Conservation (phyloP, 2,113 vertebrate genomes). For the Sarotherodon lohbergeri region DNA sequence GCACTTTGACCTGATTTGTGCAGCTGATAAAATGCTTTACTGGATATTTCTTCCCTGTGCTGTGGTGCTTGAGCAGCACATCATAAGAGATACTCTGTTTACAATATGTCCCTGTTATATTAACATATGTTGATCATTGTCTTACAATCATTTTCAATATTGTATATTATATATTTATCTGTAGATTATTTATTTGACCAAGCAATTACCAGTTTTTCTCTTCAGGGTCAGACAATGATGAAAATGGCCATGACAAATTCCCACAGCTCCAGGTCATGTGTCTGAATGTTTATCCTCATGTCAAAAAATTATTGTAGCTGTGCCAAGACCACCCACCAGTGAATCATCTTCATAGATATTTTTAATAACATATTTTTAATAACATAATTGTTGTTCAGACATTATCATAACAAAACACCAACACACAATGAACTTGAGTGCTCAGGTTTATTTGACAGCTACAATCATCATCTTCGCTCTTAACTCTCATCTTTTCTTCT, state of each 20-base stretch:
- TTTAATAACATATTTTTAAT: not conserved
- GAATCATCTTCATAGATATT: not conserved
- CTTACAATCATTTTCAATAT: not conserved
- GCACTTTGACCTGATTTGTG: not conserved
- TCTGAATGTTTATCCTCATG: not conserved
- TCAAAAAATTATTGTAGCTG: not conserved
- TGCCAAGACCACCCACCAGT: not conserved
- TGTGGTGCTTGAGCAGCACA: not conserved
- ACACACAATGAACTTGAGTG: not conserved
- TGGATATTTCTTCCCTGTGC: not conserved
- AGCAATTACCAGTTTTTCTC: not conserved
- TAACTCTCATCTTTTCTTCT: not conserved
- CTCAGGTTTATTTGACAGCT: not conserved
- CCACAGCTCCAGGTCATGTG: not conserved
- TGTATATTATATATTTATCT: not conserved
- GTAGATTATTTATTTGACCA: not conserved
- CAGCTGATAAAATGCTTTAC: not conserved
- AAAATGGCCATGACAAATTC: not conserved
- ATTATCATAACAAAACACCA: not conserved
- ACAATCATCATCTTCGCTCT: not conserved
- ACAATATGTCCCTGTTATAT: not conserved
- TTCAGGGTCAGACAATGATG: not conserved
- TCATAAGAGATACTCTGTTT: not conserved
- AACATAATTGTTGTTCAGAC: not conserved
- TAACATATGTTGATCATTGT: not conserved